Base-by-base conservation (phyloP, 2,888 invertebrate genomes). In the Dioctria rufipes region DNA sequence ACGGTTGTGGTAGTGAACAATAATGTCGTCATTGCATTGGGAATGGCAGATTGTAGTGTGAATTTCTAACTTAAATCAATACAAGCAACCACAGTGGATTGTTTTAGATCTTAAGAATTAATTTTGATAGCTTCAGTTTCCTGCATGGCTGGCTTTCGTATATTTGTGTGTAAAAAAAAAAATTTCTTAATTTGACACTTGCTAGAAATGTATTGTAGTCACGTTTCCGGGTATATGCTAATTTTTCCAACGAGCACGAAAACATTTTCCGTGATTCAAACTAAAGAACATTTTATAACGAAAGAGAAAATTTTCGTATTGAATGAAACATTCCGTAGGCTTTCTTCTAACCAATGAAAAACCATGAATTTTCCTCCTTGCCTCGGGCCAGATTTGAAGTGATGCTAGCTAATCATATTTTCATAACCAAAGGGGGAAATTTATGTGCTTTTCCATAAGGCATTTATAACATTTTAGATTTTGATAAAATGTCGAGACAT, bases 161-260 rank as follows among this genome's bases (percentile, higher is more conserved):
- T 63, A 77, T 77, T 77, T 77, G 63, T 77, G 11, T 46, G 63
- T 77, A 37, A 63, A 63, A n/a, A 40, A 58, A 67, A 66, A 81
- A 80, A 80, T 81, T 81, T 67, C 80, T 80, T 80, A 81, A 81
- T 81, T 81, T 81, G 81, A 81, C 81, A 80, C 54, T 80, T 80
- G 81, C 80, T 75, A 46, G 81, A 81, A 81, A 81, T 80, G 58
- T 81, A 75, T 81, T 80, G 66, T 67, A 75, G 81, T 80, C 81
- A 81, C 81, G 81, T 81, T 73, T 73, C 40, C 77, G 67, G 80
- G 75, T 81, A 25, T 79, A 81, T 81, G 81, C 77, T 81, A 81
- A 81, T 81, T 73, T 49, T 46, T 54, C 65, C 58, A 46, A 37
- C 37, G 77, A 39, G 63, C 46, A 46, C 11, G n/a, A 39, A 37